Evolutionary conservation across 2,113 vertebrate genomes (phyloP), one percentile per base, ranked within the genome.

Genomic region (Plecotus auritus): DNA sequence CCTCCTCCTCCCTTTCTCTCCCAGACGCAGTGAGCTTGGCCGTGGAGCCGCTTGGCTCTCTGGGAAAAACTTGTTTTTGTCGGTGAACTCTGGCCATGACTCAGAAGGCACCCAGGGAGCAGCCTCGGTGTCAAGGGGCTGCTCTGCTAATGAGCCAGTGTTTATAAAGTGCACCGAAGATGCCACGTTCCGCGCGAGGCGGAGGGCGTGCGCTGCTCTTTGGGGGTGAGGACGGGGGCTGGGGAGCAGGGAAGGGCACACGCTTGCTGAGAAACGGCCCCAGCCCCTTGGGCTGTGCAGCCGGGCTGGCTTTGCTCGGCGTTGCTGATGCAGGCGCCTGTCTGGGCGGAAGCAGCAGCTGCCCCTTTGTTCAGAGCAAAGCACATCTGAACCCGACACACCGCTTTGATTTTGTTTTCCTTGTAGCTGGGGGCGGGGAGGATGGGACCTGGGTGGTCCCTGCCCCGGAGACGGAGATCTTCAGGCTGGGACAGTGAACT

Each of bases 11-110:
- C 67, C 67, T n/a, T 73, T 66, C 72, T 67, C 28, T 40, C 59
- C 20, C 67, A 56, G 77, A 80, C 69, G 1, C 32, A n/a, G 90
- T 7, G 73, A 30, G 80, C 84, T 86, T 17, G 80, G 90, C 94
- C 6, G 30, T 3, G 47, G 88, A 23, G 59, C 93, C 22, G 12
- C 77, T 13, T 11, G 13, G 3, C 85, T 90, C 77, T 26, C 32
- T 90, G 93, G 78, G 96, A 94, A 90, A 84, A 95, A 92, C 93
- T 95, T 91, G 94, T 94, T 93, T 97, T 92, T 91, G 88, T 93
- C 28, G 32, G 85, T 91, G 70, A 93, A 80, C 93, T 88, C 82
- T 4, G 37, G 85, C 18, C 45, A 16, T 94, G 94, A 94, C 88
- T 96, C 85, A 95, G 88, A 96, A 67, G 96, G 82, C 70, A 67